Base-by-base conservation (phyloP, 2,888 invertebrate genomes). In the Chironomus tentans region DNA sequence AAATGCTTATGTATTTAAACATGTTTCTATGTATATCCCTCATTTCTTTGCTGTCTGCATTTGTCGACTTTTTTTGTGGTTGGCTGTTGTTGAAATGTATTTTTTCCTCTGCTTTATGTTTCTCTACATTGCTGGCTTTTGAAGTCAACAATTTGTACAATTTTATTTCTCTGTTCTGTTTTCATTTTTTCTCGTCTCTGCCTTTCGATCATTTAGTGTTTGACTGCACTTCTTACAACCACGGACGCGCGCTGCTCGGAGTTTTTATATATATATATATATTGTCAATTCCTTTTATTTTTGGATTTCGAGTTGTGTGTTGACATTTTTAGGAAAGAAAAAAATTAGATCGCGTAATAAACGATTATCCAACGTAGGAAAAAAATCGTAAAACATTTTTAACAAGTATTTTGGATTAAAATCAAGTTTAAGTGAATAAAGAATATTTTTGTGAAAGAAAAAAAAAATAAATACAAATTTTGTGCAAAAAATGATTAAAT, bases 41-140 rank as follows among this genome's bases (percentile, higher is more conserved):
- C 65, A 56, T 65, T 18, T 56, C 56, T 56, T 18, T 15, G n/a
- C 56, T 65, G 65, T 24, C 22, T 24, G 28, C 28, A 62, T 38
- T 15, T 68, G 68, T 72, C 56, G 28, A 62, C 21, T 50, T 72
- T 38, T 72, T 72, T 71, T 72, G 72, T 72, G 72, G 72, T 72
- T 72, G 72, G 72, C 72, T 72, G 61, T 72, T 72, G 72, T 72
- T 72, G 72, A 72, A 72, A 62, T 72, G 72, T 61, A 21, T 65
- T 24, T 65, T n/a, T 21, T 65, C 22, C 56, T 65, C 18, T 72
- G 61, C 50, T 72, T 62, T 46, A n/a, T 15, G 21, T 70, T 47
- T 15, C 70, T 22, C n/a, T 48, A 21, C 71, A 46, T 21, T 65
- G 65, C 65, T 24, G 12, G 65, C 13, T 24, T 65, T 65, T 24